phyloP scores from a whole-genome alignment of 2,797 vertebrate species.

The Otus scops region DNA sequence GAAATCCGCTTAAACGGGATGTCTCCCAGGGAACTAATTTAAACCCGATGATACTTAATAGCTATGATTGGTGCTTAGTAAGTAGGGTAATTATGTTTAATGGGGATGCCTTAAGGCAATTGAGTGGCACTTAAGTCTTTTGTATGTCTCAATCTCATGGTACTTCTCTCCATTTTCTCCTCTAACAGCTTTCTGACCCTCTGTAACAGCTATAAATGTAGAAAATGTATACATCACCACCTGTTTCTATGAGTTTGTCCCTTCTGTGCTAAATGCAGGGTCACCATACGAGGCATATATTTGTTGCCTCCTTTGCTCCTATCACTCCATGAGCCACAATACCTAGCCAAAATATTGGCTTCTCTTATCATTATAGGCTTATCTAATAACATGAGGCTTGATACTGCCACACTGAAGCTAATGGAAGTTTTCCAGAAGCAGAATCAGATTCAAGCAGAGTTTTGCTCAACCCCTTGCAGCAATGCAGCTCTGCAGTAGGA shows the following conservation, averaged over 20 bases:
- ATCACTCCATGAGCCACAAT: neutral
- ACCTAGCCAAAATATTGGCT: conserved; percentile 35
- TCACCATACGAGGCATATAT: neutral
- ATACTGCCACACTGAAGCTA: neutral
- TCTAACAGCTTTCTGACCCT: conserved; percentile 46
- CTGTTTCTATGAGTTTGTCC: conserved; percentile 12
- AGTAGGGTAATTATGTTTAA: conserved; percentile 72
- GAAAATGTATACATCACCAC: conserved; percentile 25
- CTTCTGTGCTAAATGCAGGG: conserved; percentile 26
- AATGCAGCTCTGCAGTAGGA: neutral
- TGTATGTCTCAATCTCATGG: conserved; percentile 63
- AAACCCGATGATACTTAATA: conserved; percentile 67
- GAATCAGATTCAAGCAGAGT: neutral
- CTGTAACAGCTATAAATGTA: conserved; percentile 12
- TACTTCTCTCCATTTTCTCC: conserved; percentile 57
- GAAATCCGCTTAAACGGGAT: conserved; percentile 50
- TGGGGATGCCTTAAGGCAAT: conserved; percentile 67
- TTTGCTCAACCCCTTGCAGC: neutral
- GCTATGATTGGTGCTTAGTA: conserved; percentile 69
- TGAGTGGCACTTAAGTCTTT: conserved; percentile 71
- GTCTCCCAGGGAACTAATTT: conserved; percentile 70
- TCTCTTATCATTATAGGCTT: neutral
- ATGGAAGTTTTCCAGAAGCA: neutral
- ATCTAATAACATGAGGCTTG: neutral
- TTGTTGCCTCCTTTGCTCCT: neutral